Conservation (phyloP, 1,140 invertebrate species). For the Lanistes nyassanus region DNA sequence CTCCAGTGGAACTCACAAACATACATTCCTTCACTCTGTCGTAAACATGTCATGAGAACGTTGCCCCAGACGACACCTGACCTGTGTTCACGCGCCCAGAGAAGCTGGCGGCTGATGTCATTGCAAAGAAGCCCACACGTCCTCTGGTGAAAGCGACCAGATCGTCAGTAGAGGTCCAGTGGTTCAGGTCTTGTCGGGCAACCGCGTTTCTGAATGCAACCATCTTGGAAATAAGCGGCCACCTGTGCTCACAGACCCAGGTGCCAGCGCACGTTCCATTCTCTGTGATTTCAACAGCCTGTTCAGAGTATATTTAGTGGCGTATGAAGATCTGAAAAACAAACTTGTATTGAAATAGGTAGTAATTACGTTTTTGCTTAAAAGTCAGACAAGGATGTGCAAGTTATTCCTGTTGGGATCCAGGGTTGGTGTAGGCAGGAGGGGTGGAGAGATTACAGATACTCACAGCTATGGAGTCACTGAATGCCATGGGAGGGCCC, state of each 20-base stretch:
- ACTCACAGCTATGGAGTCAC: constrained; percentile 70
- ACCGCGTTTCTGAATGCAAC: constrained; percentile 26
- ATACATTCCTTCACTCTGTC: too few relatives aligned
- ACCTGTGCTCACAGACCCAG: constrained; percentile 88
- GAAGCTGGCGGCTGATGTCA: constrained; percentile 37
- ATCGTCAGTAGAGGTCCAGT: constrained; percentile 36
- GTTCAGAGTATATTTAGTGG: constrained; percentile 11
- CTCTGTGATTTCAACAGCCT: constrained; percentile 63
- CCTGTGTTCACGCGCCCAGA: constrained; percentile 16
- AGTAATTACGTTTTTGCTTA: too few relatives aligned
- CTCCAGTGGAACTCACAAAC: too few relatives aligned
- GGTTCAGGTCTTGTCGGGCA: not conserved
- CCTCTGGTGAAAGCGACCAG: constrained; percentile 44
- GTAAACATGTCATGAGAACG: too few relatives aligned
- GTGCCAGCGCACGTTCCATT: constrained; percentile 74
- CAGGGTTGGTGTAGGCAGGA: too few relatives aligned
- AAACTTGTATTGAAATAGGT: too few relatives aligned
- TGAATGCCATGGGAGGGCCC: constrained; percentile 22
- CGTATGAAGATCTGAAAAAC: not conserved
- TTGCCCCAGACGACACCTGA: too few relatives aligned
- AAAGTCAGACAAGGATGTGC: too few relatives aligned
- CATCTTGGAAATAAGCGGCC: constrained; percentile 84
- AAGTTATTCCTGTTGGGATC: too few relatives aligned
- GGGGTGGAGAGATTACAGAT: not conserved
- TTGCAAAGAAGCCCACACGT: constrained; percentile 40